Evolutionary conservation across 1,140 invertebrate species (phyloP).

Genomic region (Ectropis grisescens): DNA sequence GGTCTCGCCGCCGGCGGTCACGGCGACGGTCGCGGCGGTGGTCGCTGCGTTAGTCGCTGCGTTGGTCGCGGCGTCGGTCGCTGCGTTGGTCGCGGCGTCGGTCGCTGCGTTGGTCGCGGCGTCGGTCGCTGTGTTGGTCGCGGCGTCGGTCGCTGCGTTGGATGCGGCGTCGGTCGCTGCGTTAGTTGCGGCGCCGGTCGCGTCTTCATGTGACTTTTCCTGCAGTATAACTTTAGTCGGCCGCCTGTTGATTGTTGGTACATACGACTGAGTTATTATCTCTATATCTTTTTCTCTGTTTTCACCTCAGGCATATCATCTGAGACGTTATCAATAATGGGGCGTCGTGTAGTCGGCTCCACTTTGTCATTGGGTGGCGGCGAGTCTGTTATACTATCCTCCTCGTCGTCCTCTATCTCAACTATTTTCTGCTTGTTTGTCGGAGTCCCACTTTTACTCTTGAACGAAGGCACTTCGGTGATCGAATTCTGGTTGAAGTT

Average conservation of each 20-base stretch:
- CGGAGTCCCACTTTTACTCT: constrained; percentile 28
- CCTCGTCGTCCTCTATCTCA: constrained; percentile 53
- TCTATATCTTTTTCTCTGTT: constrained; percentile 51
- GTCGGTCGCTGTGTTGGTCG: constrained; percentile 12
- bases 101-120: constrained; percentile 1
- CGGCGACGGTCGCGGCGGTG: constrained; percentile 5
- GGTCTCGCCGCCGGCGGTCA: constrained; percentile 8
- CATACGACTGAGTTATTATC: constrained; percentile 53
- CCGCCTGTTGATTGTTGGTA: constrained; percentile 43
- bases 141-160: constrained; percentile 5
- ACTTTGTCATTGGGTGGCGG: constrained; percentile 47
- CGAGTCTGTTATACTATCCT: constrained; percentile 45
- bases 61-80: constrained; percentile 15
- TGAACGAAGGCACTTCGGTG: constrained; percentile 43
- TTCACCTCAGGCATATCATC: constrained; percentile 30
- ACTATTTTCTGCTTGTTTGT: constrained; percentile 37
- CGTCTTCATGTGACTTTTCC: constrained; percentile 11
- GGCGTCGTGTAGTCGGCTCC: constrained; percentile 51
- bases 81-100: constrained; percentile 14
- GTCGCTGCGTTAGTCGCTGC: background rate
- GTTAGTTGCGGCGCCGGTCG: too few species aligned
- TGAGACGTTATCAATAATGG: constrained; percentile 54
- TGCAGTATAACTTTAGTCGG: constrained; percentile 52
- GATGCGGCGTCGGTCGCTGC: background rate
- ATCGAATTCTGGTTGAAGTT: constrained; percentile 56